These are phyloP conservation scores for Lucilia sericata DNA, from an alignment of 1,140 invertebrate genomes.

Conservation along the genomic window DNA sequence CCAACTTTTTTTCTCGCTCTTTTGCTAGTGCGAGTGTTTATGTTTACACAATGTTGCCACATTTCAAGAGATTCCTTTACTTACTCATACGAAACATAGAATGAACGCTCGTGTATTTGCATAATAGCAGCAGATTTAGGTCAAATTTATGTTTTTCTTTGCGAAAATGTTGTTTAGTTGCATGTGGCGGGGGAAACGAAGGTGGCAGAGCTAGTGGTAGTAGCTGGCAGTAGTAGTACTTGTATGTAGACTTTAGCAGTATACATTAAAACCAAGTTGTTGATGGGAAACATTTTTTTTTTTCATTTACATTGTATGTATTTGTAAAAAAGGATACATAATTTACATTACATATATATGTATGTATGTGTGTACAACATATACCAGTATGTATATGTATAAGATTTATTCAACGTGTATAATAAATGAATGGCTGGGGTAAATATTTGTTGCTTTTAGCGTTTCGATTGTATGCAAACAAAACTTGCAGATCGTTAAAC, in stretches of 20 bases:
- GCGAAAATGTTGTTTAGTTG: not conserved
- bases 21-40: not conserved
- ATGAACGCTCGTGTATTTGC: conserved; percentile 5
- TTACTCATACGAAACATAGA: not conserved
- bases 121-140: conserved; percentile 45
- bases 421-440: not conserved
- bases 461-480: conserved; percentile 44
- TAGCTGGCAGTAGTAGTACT: no score
- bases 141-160: conserved; percentile 44
- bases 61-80: not conserved
- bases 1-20: not conserved
- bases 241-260: not conserved
- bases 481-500: conserved; percentile 35
- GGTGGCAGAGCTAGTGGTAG: not conserved
- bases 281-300: not conserved
- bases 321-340: no score
- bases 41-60: not conserved
- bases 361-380: no score
- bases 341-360: no score
- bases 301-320: no score
- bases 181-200: not conserved
- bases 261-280: not conserved
- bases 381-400: no score
- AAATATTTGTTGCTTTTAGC: conserved; percentile 50
- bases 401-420: not conserved